A percentile compares a stretch with the other conserved stretches of the same genome.
These are phyloP conservation scores for Autographa pulchrina DNA, from an alignment of 2,888 invertebrate genomes.

Conservation along the genomic window DNA sequence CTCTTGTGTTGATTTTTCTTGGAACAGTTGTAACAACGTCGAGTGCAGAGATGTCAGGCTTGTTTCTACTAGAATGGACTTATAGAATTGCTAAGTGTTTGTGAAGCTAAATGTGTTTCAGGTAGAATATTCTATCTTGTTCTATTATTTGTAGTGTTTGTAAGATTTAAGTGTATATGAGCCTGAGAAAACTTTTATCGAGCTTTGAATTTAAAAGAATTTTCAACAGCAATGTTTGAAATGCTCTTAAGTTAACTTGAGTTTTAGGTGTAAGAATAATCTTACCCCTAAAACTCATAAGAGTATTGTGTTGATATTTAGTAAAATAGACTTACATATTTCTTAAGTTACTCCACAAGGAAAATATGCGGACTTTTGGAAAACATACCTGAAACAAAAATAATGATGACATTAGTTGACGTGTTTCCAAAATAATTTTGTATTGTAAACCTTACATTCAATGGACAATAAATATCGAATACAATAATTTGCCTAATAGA, in stretches of 20 bases:
- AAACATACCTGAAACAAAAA: slow-evolving; percentile 1
- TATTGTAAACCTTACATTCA: neutral
- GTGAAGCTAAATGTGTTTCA: neutral
- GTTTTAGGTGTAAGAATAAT: no score
- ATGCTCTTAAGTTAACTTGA: no score
- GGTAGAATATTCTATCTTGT: neutral
- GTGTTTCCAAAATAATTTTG: neutral
- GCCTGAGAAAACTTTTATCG: neutral
- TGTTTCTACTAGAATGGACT: slow-evolving; percentile 7
- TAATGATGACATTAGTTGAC: neutral
- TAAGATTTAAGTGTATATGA: neutral
- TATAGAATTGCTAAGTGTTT: slow-evolving; percentile 7
- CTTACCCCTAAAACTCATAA: no score
- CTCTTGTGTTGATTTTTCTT: slow-evolving; percentile 55
- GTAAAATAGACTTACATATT: neutral
- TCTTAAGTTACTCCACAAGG: neutral
- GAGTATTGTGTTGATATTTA: no score
- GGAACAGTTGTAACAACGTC: slow-evolving; percentile 19
- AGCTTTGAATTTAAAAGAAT: no score
- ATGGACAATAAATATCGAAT: neutral
- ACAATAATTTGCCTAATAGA: neutral
- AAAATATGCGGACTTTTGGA: neutral
- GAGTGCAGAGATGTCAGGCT: slow-evolving; percentile 15
- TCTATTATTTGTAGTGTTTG: neutral
- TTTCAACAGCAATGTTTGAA: no score